Evolutionary conservation across 2,888 invertebrate genomes (phyloP).

Genomic region (Ochlodes sylvanus): DNA sequence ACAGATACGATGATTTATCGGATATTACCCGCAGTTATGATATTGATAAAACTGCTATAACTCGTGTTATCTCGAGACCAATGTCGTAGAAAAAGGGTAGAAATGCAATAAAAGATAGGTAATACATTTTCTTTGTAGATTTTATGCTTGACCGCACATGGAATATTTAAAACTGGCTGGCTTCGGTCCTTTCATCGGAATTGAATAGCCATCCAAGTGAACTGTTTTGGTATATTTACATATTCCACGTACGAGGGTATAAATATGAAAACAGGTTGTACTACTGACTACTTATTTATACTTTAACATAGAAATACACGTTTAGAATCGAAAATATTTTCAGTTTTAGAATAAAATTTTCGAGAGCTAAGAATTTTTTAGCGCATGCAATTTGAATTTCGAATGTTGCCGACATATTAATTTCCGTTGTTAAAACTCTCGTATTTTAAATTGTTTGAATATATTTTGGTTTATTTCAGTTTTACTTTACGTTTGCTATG

Average conservation of each 20-base stretch:
- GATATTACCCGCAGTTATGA: conserved; percentile 42
- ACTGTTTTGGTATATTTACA: conserved; percentile 64
- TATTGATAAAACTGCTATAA: conserved; percentile 71
- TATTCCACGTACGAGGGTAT: conserved; percentile 49
- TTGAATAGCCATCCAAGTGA: conserved; percentile 74
- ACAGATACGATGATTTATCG: conserved; percentile 35
- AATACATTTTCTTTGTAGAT: conserved; percentile 83
- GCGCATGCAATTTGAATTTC: conserved; percentile 33
- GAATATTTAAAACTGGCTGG: conserved; percentile 79
- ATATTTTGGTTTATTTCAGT: conserved; percentile 18
- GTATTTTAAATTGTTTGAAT: conserved; percentile 32
- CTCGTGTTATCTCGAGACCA: conserved; percentile 55
- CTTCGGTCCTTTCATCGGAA: conserved; percentile 65
- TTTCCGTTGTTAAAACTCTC: conserved; percentile 37
- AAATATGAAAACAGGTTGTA: conserved; percentile 47
- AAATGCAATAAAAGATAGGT: conserved; percentile 80
- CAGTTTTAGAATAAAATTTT: conserved; percentile 31
- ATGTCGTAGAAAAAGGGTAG: conserved; percentile 61
- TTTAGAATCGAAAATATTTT: conserved; percentile 28
- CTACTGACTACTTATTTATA: conserved; percentile 34
- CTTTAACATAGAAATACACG: conserved; percentile 35
- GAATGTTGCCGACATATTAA: conserved; percentile 34
- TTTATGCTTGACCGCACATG: conserved; percentile 81
- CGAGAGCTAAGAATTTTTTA: conserved; percentile 30
- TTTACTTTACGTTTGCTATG: conserved; percentile 32